These are phyloP conservation scores for Gobiocypris rarus DNA, from an alignment of 2,113 vertebrate genomes.

Conservation along the genomic window DNA sequence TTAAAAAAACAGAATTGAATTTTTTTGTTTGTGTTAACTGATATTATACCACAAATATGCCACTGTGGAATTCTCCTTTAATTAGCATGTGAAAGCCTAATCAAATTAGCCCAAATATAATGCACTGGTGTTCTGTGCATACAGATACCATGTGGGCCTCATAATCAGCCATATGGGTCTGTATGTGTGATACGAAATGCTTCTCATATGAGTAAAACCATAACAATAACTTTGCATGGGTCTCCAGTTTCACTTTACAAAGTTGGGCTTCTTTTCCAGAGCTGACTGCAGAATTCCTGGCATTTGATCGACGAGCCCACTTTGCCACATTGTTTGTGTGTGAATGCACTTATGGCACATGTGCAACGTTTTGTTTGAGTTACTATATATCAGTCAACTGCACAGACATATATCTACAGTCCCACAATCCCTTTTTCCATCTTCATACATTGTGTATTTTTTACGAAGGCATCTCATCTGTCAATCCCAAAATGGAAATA, in stretches of 20 bases:
- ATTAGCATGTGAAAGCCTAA: not conserved
- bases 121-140: not conserved
- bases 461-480: constrained; percentile 20
- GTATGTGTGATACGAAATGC: constrained; percentile 30
- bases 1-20: too few species aligned
- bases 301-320: constrained; percentile 37
- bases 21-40: too few species aligned
- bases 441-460: constrained; percentile 18
- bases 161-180: not conserved
- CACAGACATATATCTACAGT: not conserved
- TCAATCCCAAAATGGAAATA: constrained; percentile 23
- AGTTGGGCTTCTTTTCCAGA: constrained; percentile 28
- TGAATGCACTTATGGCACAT: not conserved
- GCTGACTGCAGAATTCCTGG: constrained; percentile 38
- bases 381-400: constrained; percentile 27
- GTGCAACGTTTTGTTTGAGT: constrained; percentile 24
- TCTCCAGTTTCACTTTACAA: constrained; percentile 38
- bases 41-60: too few species aligned
- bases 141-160: not conserved
- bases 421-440: not conserved
- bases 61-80: not conserved
- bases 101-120: constrained; percentile 1
- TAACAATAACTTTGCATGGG: constrained; percentile 25
- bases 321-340: constrained; percentile 19
- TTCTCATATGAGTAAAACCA: constrained; percentile 36